phyloP scores from a whole-genome alignment of 2,797 vertebrate genomes.

The Cuniculus paca region DNA sequence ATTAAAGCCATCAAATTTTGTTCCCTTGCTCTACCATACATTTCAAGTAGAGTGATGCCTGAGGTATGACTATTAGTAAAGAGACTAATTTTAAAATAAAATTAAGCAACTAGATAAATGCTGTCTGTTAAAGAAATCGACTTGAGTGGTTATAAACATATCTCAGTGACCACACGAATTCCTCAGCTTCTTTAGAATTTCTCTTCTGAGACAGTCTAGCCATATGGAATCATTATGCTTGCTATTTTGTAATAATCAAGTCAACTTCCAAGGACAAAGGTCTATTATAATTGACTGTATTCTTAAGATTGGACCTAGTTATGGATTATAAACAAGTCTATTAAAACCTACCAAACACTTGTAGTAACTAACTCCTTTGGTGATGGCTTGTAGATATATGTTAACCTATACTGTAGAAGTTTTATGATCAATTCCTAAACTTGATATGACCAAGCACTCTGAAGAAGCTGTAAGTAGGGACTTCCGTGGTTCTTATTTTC shows the following conservation, averaged over 20 bases:
- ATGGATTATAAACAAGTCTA: neutral
- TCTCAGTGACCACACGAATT: neutral
- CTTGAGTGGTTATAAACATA: neutral
- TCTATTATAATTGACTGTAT: neutral
- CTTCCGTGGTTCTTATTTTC: neutral
- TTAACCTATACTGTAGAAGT: neutral
- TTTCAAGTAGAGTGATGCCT: neutral
- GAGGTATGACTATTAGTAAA: neutral
- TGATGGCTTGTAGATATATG: neutral
- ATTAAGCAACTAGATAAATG: slow-evolving; percentile 30
- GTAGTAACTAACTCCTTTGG: neutral
- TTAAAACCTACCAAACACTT: neutral
- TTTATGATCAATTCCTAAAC: neutral
- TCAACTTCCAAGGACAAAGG: neutral
- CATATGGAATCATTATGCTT: neutral
- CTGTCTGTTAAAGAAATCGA: slow-evolving; percentile 8
- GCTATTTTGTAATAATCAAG: slow-evolving; percentile 30
- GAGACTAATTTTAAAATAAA: slow-evolving; percentile 22
- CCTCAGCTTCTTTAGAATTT: neutral
- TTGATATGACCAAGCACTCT: neutral
- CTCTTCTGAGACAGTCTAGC: neutral
- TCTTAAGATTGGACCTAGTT: slow-evolving; percentile 2
- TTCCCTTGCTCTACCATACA: neutral
- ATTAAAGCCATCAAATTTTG: slow-evolving; percentile 59
- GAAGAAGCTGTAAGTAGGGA: neutral